These are phyloP conservation scores for Dicaeum eximium DNA, from an alignment of 2,113 vertebrate genomes.

Conservation along the genomic window DNA sequence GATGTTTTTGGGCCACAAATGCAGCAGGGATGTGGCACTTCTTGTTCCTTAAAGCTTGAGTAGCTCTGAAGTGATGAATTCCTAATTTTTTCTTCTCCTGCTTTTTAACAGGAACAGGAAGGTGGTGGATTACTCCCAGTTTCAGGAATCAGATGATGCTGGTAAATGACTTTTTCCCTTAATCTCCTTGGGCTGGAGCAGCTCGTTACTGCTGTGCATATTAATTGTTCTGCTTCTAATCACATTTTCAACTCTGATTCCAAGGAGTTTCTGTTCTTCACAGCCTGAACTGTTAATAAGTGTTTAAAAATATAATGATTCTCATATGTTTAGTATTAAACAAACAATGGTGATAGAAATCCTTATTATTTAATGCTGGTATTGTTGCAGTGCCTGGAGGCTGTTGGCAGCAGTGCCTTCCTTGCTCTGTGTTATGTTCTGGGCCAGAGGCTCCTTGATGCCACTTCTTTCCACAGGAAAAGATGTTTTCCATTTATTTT, in stretches of 20 bases:
- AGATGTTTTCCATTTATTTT: conserved; percentile 4
- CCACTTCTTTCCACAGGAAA: background rate
- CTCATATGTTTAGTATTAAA: conserved; percentile 8
- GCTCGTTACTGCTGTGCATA: background rate
- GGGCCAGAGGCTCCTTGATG: background rate
- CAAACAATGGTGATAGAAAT: conserved; percentile 57
- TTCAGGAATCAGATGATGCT: conserved; percentile 95
- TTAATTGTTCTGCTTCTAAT: background rate
- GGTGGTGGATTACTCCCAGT: conserved; percentile 98
- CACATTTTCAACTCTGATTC: background rate
- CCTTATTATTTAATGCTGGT: conserved; percentile 34
- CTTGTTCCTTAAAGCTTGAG: background rate
- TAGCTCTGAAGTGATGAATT: background rate
- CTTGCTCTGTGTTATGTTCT: background rate
- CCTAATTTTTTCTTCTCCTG: background rate
- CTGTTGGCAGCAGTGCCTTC: conserved; percentile 4
- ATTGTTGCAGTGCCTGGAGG: conserved; percentile 5
- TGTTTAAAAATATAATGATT: conserved; percentile 19
- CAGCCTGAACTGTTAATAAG: conserved; percentile 8
- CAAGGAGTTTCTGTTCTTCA: background rate
- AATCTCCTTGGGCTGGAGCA: background rate
- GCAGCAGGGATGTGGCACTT: background rate
- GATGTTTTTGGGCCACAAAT: background rate
- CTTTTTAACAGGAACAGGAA: conserved; percentile 90
- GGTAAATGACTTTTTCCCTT: conserved; percentile 62